Conservation (phyloP, 2,113 vertebrate genomes). For the Gallinago media region DNA sequence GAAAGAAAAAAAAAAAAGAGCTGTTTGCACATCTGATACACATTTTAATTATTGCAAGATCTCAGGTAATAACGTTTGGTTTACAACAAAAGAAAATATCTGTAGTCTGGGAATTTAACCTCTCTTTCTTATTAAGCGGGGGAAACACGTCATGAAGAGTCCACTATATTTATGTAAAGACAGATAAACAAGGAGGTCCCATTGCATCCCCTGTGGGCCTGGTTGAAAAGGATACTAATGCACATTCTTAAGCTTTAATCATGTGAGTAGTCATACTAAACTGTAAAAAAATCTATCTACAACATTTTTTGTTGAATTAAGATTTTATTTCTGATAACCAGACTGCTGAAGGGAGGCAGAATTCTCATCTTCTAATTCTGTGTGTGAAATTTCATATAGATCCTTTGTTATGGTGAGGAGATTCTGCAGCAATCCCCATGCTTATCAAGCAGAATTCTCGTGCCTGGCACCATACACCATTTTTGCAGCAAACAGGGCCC, state of each 20-base stretch:
- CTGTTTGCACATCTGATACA: neutral
- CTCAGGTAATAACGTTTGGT: neutral
- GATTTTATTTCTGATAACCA: neutral
- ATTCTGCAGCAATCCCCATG: neutral
- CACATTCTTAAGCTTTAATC: neutral
- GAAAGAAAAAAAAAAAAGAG: neutral
- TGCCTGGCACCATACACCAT: neutral
- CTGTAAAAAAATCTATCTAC: neutral
- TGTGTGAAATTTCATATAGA: neutral
- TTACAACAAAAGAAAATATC: neutral
- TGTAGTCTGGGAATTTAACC: neutral
- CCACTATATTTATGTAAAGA: neutral
- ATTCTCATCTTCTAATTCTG: neutral
- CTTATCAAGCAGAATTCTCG: neutral
- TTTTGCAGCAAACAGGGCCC: neutral
- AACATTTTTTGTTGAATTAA: neutral
- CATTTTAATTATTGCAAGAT: neutral
- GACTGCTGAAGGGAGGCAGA: neutral
- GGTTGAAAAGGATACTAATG: neutral
- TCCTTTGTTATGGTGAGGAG: neutral
- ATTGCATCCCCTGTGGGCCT: rapidly evolving
- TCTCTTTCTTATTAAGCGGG: neutral
- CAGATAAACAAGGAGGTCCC: neutral
- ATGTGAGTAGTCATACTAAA: neutral
- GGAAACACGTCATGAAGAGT: neutral